A percentile compares a stretch with the other conserved stretches of the same genome.
phyloP scores from a whole-genome alignment of 2,888 invertebrate genomes.

The Biston betularia region DNA sequence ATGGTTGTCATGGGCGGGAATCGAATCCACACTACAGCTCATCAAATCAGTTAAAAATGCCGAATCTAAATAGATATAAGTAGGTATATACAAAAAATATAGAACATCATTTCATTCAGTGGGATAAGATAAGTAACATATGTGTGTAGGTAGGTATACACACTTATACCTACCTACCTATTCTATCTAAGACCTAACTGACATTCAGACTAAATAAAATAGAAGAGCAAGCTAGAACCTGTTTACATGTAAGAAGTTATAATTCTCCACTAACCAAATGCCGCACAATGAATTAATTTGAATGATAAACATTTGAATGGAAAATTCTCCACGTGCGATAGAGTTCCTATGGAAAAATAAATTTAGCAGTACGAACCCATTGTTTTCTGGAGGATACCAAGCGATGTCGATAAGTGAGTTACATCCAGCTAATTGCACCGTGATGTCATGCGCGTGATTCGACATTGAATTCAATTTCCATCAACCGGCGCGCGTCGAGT shows the following conservation, averaged over 20 bases:
- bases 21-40: no score
- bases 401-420: constrained; percentile 36
- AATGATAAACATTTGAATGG: not conserved
- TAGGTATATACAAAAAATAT: no score
- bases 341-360: constrained; percentile 12
- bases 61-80: no score
- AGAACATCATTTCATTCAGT: no score
- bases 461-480: constrained; percentile 29
- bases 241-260: no score
- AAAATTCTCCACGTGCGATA: constrained; percentile 6
- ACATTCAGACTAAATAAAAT: not conserved
- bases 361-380: constrained; percentile 8
- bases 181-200: no score
- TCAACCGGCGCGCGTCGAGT: not conserved
- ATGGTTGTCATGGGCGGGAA: no score
- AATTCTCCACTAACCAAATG: not conserved
- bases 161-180: no score
- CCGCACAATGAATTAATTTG: constrained; percentile 6
- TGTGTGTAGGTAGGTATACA: no score
- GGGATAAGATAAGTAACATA: no score
- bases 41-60: no score
- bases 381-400: constrained; percentile 7
- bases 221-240: not conserved
- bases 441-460: constrained; percentile 37
- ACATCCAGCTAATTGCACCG: constrained; percentile 33